A percentile compares a stretch with the other conserved stretches of the same genome.
Conservation (phyloP, 2,888 invertebrate species). For the Eulithis testata region DNA sequence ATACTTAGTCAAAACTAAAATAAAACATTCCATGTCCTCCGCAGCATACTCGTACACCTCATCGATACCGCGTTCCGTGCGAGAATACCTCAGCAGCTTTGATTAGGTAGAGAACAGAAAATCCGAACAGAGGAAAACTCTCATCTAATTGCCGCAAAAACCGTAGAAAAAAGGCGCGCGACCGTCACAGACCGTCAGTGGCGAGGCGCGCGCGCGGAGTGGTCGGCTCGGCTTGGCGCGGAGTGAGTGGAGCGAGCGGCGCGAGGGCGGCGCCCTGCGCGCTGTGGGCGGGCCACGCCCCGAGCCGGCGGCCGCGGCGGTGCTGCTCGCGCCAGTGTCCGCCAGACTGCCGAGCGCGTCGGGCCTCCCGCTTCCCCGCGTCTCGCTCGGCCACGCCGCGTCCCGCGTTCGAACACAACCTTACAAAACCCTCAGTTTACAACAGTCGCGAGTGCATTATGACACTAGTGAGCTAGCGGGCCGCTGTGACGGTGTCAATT, state of each 20-base stretch:
- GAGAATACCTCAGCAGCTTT: slow-evolving; percentile 67
- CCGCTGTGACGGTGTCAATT: slow-evolving; percentile 82
- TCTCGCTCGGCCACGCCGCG: slow-evolving; percentile 82
- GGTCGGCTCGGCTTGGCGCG: slow-evolving; percentile 43
- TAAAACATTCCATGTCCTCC: slow-evolving; percentile 50
- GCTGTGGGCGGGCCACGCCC: slow-evolving; percentile 53
- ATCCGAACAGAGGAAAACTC: slow-evolving; percentile 70
- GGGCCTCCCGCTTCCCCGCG: slow-evolving; percentile 84
- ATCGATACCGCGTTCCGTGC: slow-evolving; percentile 59
- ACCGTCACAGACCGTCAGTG: slow-evolving; percentile 65
- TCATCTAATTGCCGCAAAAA: slow-evolving; percentile 67
- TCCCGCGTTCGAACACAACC: slow-evolving; percentile 64
- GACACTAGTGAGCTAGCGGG: slow-evolving; percentile 84
- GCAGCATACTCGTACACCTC: slow-evolving; percentile 43
- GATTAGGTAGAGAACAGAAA: slow-evolving; percentile 67
- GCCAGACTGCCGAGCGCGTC: slow-evolving; percentile 84
- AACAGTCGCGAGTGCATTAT: slow-evolving; percentile 82
- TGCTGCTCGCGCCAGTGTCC: slow-evolving; percentile 77
- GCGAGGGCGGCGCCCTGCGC: slow-evolving; percentile 35
- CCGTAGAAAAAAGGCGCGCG: slow-evolving; percentile 65
- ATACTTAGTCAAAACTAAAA: slow-evolving; percentile 22
- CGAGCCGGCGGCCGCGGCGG: slow-evolving; percentile 60
- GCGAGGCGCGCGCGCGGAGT: slow-evolving; percentile 66
- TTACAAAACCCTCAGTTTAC: slow-evolving; percentile 60
- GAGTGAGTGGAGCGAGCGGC: slow-evolving; percentile 44